These are phyloP conservation scores for Mesorhabditis sp. DNA, from an alignment of 2,888 invertebrate genomes.

Conservation along the genomic window DNA sequence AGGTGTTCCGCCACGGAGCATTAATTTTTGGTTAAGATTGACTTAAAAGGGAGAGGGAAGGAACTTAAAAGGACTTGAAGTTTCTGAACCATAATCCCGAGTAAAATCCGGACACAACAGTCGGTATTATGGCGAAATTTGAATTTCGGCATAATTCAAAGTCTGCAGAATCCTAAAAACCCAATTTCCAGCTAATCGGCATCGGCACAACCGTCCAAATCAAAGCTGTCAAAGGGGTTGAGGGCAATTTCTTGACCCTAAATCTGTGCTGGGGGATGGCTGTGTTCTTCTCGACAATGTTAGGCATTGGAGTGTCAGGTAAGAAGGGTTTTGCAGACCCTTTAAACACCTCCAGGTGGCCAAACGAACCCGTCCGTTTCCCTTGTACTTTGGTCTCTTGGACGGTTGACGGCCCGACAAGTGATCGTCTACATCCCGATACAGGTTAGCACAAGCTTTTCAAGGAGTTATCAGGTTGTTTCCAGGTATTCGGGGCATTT, in stretches of 20 bases:
- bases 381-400: background rate
- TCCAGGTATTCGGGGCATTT: background rate
- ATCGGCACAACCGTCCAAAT: slow-evolving; percentile 57
- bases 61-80: too few relatives aligned
- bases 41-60: too few relatives aligned
- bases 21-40: too few relatives aligned
- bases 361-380: background rate
- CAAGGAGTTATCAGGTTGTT: too few relatives aligned
- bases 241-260: slow-evolving; percentile 51
- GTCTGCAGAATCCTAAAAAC: too few relatives aligned
- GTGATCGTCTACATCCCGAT: background rate
- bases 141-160: too few relatives aligned
- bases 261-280: slow-evolving; percentile 62
- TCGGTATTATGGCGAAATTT: too few relatives aligned
- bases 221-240: slow-evolving; percentile 43
- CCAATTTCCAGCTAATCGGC: slow-evolving; percentile 47
- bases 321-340: too few relatives aligned
- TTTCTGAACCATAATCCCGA: too few relatives aligned
- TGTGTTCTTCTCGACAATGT: slow-evolving; percentile 46
- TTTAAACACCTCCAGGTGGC: background rate
- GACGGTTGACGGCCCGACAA: background rate
- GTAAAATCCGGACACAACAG: too few relatives aligned
- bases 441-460: background rate
- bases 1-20: too few relatives aligned
- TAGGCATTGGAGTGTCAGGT: background rate